Evolutionary conservation across 1,140 invertebrate species (phyloP).

Genomic region (Leptinotarsa lineolata): DNA sequence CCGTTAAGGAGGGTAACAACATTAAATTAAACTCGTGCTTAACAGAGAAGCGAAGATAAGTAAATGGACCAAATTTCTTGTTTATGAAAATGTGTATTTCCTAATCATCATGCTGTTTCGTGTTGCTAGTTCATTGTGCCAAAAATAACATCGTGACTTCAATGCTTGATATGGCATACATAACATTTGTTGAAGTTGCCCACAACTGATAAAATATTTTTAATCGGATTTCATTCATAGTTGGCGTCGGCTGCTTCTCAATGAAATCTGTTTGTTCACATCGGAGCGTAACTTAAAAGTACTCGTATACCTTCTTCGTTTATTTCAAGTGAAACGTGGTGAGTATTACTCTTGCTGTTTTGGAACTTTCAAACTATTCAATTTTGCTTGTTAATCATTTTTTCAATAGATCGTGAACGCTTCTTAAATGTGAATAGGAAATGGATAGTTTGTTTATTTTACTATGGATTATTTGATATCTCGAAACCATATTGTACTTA

Average conservation of each 20-base stretch:
- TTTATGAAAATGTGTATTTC: constrained; percentile 10
- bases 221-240: constrained; percentile 34
- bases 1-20: no score
- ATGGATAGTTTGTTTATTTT: no score
- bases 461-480: no score
- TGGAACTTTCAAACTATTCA: background rate
- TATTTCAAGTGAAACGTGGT: background rate
- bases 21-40: no score
- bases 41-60: background rate
- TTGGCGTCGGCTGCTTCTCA: constrained; percentile 29
- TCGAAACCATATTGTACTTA: no score
- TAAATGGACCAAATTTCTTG: background rate
- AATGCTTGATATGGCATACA: constrained; percentile 38
- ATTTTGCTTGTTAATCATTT: background rate
- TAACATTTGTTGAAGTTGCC: constrained; percentile 27
- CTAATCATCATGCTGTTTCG: constrained; percentile 32
- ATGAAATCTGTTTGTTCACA: constrained; percentile 21
- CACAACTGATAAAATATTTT: constrained; percentile 33
- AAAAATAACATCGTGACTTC: constrained; percentile 43
- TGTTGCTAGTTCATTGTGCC: constrained; percentile 29
- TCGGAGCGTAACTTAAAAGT: no score
- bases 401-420: background rate
- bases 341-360: background rate
- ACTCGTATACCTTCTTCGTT: no score
- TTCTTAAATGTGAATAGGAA: no score